These are phyloP conservation scores for Mythimna albipuncta DNA, from an alignment of 2,888 invertebrate species.

Conservation along the genomic window DNA sequence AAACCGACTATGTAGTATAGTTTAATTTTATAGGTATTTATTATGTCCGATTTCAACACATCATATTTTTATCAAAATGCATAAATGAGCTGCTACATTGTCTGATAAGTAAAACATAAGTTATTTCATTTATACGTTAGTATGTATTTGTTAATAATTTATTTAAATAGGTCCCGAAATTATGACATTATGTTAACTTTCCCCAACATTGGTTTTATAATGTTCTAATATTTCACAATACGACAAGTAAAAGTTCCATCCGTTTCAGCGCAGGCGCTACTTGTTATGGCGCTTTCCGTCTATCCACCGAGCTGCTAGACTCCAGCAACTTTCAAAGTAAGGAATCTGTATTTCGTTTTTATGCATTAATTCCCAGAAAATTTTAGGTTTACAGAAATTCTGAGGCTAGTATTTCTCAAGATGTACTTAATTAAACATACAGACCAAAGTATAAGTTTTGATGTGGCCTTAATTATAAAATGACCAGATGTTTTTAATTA, in stretches of 20 bases:
- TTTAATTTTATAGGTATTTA: neutral
- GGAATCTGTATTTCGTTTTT: neutral
- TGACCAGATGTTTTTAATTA: neutral
- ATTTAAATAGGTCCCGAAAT: neutral
- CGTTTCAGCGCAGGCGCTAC: too few species aligned
- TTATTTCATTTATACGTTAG: conserved; percentile 2
- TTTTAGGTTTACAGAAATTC: neutral
- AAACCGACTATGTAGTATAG: conserved; percentile 4
- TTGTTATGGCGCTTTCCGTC: neutral
- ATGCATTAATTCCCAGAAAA: neutral
- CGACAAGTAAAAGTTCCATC: neutral
- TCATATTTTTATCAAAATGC: neutral
- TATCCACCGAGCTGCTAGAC: neutral
- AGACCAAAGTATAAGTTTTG: conserved; percentile 5
- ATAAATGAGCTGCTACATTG: neutral
- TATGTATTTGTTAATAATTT: conserved; percentile 1
- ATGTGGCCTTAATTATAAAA: neutral
- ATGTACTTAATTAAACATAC: neutral
- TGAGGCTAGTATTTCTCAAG: neutral
- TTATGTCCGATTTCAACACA: conserved; percentile 23
- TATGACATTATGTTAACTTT: neutral
- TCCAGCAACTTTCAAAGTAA: neutral
- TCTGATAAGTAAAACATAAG: neutral
- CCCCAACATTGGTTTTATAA: neutral
- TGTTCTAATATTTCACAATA: neutral